phyloP scores from a whole-genome alignment of 2,113 vertebrate species.

The Larimichthys crocea region DNA sequence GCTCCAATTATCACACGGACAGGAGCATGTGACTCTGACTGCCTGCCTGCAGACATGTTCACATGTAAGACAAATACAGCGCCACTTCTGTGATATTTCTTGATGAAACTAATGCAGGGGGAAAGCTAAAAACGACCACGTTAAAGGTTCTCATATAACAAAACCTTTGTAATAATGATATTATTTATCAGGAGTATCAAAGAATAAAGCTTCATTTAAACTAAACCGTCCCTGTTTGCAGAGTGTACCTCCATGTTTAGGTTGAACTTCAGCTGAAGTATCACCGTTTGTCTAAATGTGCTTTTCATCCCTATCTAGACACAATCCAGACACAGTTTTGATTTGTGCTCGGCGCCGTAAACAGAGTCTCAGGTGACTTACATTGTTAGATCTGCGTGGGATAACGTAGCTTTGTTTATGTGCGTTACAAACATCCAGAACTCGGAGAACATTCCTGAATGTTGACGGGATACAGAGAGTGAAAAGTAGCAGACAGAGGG shows the following conservation, averaged over 20 bases:
- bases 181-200: no score
- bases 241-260: not conserved
- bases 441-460: not conserved
- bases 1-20: constrained; percentile 47
- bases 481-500: not conserved
- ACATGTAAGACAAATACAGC: no score
- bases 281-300: not conserved
- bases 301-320: not conserved
- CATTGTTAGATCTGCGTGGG: not conserved
- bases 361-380: not conserved
- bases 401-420: not conserved
- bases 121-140: not conserved
- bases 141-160: no score
- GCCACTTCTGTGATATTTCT: not conserved
- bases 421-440: not conserved
- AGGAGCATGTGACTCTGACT: constrained; percentile 1
- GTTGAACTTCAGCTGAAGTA: not conserved
- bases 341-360: not conserved
- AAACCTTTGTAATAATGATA: not conserved
- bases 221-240: not conserved
- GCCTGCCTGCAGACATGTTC: not conserved
- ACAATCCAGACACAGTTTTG: not conserved
- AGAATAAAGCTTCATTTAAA: no score
- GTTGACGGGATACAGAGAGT: not conserved
- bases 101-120: not conserved